Evolutionary conservation across 2,113 vertebrate genomes (phyloP).

Genomic region (Leptobrachium leishanense): DNA sequence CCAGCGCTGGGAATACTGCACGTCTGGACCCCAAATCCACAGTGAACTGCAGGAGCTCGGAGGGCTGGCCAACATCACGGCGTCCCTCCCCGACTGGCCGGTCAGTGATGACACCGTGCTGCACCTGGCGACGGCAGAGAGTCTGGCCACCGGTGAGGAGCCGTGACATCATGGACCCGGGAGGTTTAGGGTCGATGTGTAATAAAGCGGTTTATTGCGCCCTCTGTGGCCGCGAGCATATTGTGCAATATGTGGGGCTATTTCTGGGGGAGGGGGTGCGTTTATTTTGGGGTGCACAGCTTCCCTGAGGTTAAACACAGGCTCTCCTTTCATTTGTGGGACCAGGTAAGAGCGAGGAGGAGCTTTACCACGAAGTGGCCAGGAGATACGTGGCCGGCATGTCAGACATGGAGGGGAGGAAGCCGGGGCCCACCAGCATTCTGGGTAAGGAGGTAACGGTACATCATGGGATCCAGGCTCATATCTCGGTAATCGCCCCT

Average conservation of each 20-base stretch:
- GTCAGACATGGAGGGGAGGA: constrained; percentile 80
- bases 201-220: too few species aligned
- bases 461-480: background rate
- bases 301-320: background rate
- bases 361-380: constrained; percentile 74
- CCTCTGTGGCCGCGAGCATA: too few species aligned
- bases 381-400: constrained; percentile 72
- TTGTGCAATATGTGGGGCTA: background rate
- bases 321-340: background rate
- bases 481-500: too few species aligned
- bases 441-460: constrained; percentile 57
- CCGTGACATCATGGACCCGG: too few species aligned
- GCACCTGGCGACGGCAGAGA: constrained; percentile 78
- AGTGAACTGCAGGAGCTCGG: constrained; percentile 71
- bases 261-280: background rate
- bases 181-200: background rate
- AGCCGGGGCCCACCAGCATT: constrained; percentile 76
- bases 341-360: constrained; percentile 68
- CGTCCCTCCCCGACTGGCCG: constrained; percentile 74
- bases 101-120: constrained; percentile 81
- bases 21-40: constrained; percentile 74
- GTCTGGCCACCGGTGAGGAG: constrained; percentile 72
- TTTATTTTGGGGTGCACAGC: background rate
- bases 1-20: constrained; percentile 76
- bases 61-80: constrained; percentile 67